Base-by-base conservation (phyloP, 1,140 invertebrate species). In the Drosophila chauvacae region DNA sequence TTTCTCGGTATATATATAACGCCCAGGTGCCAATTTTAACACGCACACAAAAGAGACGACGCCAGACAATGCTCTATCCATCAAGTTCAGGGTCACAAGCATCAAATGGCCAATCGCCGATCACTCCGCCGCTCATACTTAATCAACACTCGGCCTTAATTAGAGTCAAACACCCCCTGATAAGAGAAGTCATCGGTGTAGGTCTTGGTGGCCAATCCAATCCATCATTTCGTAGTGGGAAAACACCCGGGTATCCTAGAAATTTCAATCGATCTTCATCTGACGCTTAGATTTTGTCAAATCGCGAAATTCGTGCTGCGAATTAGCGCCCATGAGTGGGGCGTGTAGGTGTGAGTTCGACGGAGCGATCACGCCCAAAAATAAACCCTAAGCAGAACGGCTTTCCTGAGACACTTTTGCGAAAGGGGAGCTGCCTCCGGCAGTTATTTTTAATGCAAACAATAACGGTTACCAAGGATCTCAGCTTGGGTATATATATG, bases 1-100 rank as follows among this genome's bases (percentile, higher is more conserved):
- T 70, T 10, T 30, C 61, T 37, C n/a, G 2, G 18, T 55, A 55
- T 48, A 58, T 76, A 76, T 61, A 68, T 77, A 77, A 77, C 74
- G 74, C 56, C 28, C 74, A 69, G 75, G 63, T 77, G 74, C 74
- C 64, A 77, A 60, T 77, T 77, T 60, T 77, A 69, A 50, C 74
- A 77, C 63, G 64, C 55, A 68, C 42, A 71, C 69, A 60, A 72
- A 33, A 59, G 44, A 39, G 18, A n/a, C 35, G 39, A 39, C 30
- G 37, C 48, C 50, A 51, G 50, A 33, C 50, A 30, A 33, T 18
- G 50, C 50, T 72, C 69, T 60, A 72, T 72, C 45, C 35, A 72
- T 72, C 74, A 77, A 77, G 74, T 77, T 77, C 74, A 77, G 73
- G 74, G 74, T 30, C 56, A 60, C 39, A 33, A 57, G 47, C 51